Base-by-base conservation (phyloP, 2,113 vertebrate species). In the Syngnathus floridae region DNA sequence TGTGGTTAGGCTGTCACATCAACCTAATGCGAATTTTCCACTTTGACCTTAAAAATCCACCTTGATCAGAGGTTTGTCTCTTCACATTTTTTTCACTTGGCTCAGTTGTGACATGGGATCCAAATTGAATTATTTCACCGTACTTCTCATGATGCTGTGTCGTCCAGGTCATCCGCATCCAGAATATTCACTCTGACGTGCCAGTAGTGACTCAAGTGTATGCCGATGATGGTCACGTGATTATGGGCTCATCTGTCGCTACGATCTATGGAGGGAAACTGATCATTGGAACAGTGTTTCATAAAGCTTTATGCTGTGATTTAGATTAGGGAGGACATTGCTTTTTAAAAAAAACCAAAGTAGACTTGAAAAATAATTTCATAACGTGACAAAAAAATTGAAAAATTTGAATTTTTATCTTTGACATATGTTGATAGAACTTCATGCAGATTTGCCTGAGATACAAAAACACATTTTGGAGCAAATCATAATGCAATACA, bases 1-100 rank as follows among this genome's bases (percentile, higher is more conserved):
- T 99, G 75, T 96, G 92, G 94, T 10, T 82, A 61, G 96, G 94
- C 38, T 94, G 93, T 73, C 93, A 94, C 78, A 93, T 93, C 7
- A 92, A 94, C 56, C 89, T 4, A 41, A 75, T 82, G 80, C 97
- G 93, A 75, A 0, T 90, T 0, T 0, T 93, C 0, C 0, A 35
- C 17, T 69, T 79, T 0, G 86, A 93, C 76, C 82, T 87, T 1
- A 79, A 93, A 21, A 82, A 93, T 69, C 90, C 78, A 21, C 89
- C 94, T 65, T 94, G 91, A 51, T 95, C 95, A 64, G 94, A 99
- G 93, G 96, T 99, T 79, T 86, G 87, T 36, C 43, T 54, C 21
- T 9, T 22, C 49, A 26, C 21, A 1, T 4, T 13, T 26, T 11
- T 22, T 26, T 26, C 12, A 12, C 5, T 54, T 11, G 51, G 19